These are phyloP conservation scores for Pipistrellus pipistrellus DNA, from an alignment of 2,797 vertebrate genomes.

Conservation along the genomic window DNA sequence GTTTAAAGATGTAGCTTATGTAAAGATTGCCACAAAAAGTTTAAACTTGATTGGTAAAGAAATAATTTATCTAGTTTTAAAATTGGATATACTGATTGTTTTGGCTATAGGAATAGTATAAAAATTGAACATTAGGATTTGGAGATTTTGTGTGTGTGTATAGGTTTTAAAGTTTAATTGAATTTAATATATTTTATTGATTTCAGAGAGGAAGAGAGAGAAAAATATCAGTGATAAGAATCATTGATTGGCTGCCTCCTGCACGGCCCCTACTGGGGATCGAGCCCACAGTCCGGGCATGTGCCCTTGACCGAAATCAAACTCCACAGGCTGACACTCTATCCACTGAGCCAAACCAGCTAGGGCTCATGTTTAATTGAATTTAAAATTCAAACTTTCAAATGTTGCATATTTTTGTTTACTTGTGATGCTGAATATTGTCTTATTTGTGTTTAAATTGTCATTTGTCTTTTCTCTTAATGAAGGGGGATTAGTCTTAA, in stretches of 20 bases:
- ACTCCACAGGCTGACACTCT: too few species aligned
- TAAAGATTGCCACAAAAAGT: conserved; percentile 35
- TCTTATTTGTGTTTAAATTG: conserved; percentile 40
- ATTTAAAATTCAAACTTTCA: conserved; percentile 50
- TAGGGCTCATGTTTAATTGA: conserved; percentile 13
- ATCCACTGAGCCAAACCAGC: too few species aligned
- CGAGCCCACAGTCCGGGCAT: too few species aligned
- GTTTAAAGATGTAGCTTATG: neutral
- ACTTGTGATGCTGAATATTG: conserved; percentile 22
- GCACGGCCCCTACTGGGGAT: too few species aligned
- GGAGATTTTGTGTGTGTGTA: neutral
- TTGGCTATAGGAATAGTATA: neutral
- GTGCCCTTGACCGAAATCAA: too few species aligned
- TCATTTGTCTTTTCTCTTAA: conserved; percentile 37
- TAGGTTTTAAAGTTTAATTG: conserved; percentile 48
- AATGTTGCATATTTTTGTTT: conserved; percentile 22
- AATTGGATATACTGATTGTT: conserved; percentile 10
- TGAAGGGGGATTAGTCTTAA: neutral
- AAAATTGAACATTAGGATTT: conserved; percentile 49
- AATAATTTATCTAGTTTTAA: conserved; percentile 42
- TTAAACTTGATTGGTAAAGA: conserved; percentile 57
- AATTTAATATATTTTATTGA: neutral
- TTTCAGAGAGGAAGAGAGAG: too few species aligned
- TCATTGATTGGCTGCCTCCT: too few species aligned
- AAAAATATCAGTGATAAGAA: too few species aligned